Base-by-base conservation (phyloP, 2,113 vertebrate species). In the Chlamydotis undulata region DNA sequence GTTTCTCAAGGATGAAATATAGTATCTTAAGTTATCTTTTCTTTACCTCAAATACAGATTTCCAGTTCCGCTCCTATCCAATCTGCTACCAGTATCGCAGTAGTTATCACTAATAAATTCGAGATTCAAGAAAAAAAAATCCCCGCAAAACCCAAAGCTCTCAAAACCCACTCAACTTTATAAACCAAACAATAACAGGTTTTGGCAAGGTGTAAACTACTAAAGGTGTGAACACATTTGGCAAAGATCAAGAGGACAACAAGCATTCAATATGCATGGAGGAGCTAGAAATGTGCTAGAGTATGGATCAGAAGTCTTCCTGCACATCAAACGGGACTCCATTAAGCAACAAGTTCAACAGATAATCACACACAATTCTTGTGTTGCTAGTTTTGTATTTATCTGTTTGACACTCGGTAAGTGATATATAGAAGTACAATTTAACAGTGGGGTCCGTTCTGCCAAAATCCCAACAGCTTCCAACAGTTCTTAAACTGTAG, bases 161-260 rank as follows among this genome's bases (percentile, higher is more conserved):
- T 95, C 73, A 94, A 89, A 92, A 91, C 71, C 60, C 82, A 89
- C 80, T 93, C 70, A 76, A 64, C 71, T 87, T 91, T 37, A 77
- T 45, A 83, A 78, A 91, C 57, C 41, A 65, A 91, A 41, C 78
- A 89, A 82, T 96, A 97, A 95, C 96, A 96, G 80, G 93, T 93
- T 97, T 97, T 80, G 89, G 37, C 96, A 96, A 98, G 65, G 92
- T 81, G 81, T 86, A 92, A 95, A 77, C 87, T 96, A 88, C 91
- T 96, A 91, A 94, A 96, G 88, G 93, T 93, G 93, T 93, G 96
- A 96, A 47, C 84, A 86, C 49, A 80, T 97, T 97, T 97, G 97
- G 94, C 87, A 95, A 96, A 96, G 95, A 97, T 94, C 96, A 97
- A 95, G 93, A 91, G 90, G 94, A 89, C 89, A 97, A 94, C 91